phyloP scores from a whole-genome alignment of 1,140 invertebrate genomes.

The Caligus rogercresseyi region DNA sequence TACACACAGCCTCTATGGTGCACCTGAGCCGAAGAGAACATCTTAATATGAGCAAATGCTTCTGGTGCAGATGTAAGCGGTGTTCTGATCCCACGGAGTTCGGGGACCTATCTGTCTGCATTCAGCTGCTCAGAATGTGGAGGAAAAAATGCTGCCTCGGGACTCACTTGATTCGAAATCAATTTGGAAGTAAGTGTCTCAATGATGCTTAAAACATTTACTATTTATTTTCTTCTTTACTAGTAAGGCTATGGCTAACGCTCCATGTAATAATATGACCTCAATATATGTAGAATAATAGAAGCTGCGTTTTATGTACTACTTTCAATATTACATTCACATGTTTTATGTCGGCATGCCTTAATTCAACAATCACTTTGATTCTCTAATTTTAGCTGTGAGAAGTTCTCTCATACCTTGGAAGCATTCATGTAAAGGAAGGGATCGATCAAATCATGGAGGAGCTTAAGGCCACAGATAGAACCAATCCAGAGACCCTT shows the following conservation, averaged over 20 bases:
- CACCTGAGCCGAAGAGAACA: constrained; percentile 44
- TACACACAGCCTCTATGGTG: constrained; percentile 54
- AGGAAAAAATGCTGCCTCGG: constrained; percentile 2
- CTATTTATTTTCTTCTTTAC: too few species aligned
- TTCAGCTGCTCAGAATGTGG: constrained; percentile 21
- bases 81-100: constrained; percentile 47
- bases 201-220: too few species aligned
- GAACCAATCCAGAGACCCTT: neutral
- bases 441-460: neutral
- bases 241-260: too few species aligned
- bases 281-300: too few species aligned
- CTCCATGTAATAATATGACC: too few species aligned
- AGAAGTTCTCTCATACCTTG: neutral
- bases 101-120: constrained; percentile 24
- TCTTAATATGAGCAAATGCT: constrained; percentile 50
- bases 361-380: neutral
- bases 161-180: constrained; percentile 5
- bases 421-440: neutral
- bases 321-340: too few species aligned
- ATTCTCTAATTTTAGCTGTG: neutral
- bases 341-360: too few species aligned
- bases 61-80: constrained; percentile 46
- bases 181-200: neutral
- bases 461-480: constrained; percentile 5
- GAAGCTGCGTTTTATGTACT: too few species aligned